Conservation (phyloP, 2,888 invertebrate genomes). For the Criorhina ranunculi region DNA sequence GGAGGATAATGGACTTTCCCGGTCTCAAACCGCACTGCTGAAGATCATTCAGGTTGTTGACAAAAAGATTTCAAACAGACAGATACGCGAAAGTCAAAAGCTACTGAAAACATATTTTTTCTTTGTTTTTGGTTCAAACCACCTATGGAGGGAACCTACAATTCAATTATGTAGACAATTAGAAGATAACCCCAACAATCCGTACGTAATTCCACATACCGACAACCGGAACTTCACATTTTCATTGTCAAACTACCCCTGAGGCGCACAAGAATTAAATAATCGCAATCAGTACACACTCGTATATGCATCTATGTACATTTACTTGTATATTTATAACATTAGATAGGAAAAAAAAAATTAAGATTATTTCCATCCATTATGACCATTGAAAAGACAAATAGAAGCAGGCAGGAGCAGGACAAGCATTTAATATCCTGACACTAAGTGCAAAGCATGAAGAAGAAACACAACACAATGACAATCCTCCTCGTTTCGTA, state of each 20-base stretch:
- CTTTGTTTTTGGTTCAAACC: too few species aligned
- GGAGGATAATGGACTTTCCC: too few species aligned
- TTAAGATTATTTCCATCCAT: slow-evolving; percentile 36
- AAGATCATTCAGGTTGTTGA: too few species aligned
- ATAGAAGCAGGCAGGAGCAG: slow-evolving; percentile 58
- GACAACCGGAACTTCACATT: slow-evolving; percentile 10
- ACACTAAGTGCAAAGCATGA: slow-evolving; percentile 59
- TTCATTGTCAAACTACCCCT: neutral
- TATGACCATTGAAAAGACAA: slow-evolving; percentile 51
- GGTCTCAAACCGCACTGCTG: too few species aligned
- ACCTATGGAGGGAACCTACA: too few species aligned
- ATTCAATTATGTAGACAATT: too few species aligned
- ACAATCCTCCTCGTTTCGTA: slow-evolving; percentile 2
- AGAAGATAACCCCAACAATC: neutral
- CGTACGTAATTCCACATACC: slow-evolving; percentile 2
- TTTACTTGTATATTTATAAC: neutral
- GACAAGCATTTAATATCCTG: slow-evolving; percentile 70
- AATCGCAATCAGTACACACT: neutral
- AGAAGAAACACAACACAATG: neutral
- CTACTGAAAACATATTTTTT: too few species aligned
- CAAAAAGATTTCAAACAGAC: too few species aligned
- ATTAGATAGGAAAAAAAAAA: neutral
- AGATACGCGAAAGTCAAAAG: too few species aligned
- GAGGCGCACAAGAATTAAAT: neutral
- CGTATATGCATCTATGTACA: neutral